Base-by-base conservation (phyloP, 2,797 vertebrate genomes). In the Aplochiton taeniatus region DNA sequence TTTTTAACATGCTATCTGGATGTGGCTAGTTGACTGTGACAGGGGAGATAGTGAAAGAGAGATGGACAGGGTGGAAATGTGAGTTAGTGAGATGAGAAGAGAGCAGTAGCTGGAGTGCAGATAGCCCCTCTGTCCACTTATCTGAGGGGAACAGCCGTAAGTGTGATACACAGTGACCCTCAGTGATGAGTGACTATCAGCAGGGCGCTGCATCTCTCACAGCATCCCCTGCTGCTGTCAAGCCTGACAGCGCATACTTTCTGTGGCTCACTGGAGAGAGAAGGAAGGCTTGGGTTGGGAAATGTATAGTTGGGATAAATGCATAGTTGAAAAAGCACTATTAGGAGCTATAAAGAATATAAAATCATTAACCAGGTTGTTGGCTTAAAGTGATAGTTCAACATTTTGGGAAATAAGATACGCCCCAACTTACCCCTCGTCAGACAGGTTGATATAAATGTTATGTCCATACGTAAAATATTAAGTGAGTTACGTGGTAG, bases 171-270 rank as follows among this genome's bases (percentile, higher is more conserved):
- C 14, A 17, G 50, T 58, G 64, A 47, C 51, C 43, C 51, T 65
- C 62, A 43, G 45, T 43, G 59, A 63, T 57, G 64, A 42, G 20
- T 51, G 41, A 45, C 63, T 61, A 66, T 71, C 58, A 46, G 59
- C 60, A 63, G 57, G 62, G 41, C 42, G 50, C 50, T 18, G 65
- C 49, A 50, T 51, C 49, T 20, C 16, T 10, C 68, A 48, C 44
- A 42, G 52, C 48, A 46, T 14, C 52, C 42, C 51, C 9, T 31
- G 31, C 31, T 31, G 1, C 18, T 16, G 18, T 14, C 44, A 11
- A 8, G 9, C 20, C 50, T n/a, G 59, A 44, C 51, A 56, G 31
- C 57, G 8, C 31, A 43, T 9, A 44, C 16, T 42, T 18, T 1
- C 16, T 8, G 49, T 14, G 54, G 17, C 55, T 68, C 19, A 61